phyloP scores from a whole-genome alignment of 2,113 vertebrate species.

The Megatriorchis doriae region DNA sequence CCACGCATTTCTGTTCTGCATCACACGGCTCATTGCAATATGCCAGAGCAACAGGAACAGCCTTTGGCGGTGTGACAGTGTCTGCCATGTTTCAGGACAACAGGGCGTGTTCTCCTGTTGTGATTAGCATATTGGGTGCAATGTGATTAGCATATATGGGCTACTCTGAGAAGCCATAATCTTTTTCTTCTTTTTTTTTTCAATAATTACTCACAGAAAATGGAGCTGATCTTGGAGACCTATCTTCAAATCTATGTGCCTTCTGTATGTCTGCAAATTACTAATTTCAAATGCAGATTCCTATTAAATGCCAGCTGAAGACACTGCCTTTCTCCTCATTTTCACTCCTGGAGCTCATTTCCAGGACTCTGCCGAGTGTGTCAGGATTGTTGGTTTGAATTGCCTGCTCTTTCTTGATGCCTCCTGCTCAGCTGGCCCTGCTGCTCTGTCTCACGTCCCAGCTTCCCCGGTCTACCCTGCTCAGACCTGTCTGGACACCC shows the following conservation, averaged over 20 bases:
- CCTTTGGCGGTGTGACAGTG: not conserved
- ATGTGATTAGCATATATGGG: not conserved
- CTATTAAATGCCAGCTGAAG: constrained; percentile 14
- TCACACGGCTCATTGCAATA: rapidly evolving
- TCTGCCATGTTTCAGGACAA: not conserved
- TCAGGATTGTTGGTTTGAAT: not conserved
- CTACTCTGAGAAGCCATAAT: not conserved
- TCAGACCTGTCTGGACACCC: not conserved
- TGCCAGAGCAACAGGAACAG: not conserved
- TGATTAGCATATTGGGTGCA: not conserved
- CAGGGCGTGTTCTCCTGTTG: not conserved
- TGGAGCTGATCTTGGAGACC: not conserved
- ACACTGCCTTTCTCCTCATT: not conserved
- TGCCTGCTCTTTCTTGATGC: not conserved
- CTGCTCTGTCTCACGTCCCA: not conserved
- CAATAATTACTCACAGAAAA: not conserved
- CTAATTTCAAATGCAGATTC: not conserved
- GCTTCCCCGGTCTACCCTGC: not conserved
- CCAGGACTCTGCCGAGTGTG: not conserved
- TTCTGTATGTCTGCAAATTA: not conserved
- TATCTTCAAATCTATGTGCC: not conserved
- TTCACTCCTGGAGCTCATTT: not conserved
- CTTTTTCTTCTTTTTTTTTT: not conserved
- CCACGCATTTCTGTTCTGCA: not conserved
- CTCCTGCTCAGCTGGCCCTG: not conserved